Evolutionary conservation across 2,113 vertebrate genomes (phyloP).

Genomic region (Corythoichthys intestinalis): DNA sequence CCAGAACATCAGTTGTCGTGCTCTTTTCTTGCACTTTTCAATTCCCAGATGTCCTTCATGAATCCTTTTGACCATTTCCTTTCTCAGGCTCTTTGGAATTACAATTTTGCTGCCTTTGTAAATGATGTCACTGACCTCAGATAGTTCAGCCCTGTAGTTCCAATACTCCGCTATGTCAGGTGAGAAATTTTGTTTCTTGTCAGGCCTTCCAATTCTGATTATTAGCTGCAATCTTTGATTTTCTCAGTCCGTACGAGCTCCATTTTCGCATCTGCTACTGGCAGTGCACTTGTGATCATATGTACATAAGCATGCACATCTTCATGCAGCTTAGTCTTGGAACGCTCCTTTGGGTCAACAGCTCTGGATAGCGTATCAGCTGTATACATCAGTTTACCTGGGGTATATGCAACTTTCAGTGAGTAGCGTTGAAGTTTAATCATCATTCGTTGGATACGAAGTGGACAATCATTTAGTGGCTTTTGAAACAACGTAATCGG

Average conservation of each 20-base stretch:
- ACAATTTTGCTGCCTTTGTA: conserved; percentile 7
- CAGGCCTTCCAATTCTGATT: neutral
- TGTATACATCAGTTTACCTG: too few relatives aligned
- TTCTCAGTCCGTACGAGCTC: neutral
- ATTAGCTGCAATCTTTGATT: neutral
- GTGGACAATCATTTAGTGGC: conserved; percentile 10
- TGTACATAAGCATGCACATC: neutral
- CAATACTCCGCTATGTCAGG: neutral
- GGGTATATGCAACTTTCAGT: neutral
- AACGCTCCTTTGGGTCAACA: neutral
- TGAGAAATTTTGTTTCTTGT: neutral
- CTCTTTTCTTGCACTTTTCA: conserved; percentile 4
- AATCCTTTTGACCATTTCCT: neutral
- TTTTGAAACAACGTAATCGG: neutral
- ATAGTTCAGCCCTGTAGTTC: conserved; percentile 4
- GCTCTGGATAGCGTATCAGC: too few relatives aligned
- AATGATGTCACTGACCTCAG: neutral
- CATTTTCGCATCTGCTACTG: neutral
- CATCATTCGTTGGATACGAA: conserved; percentile 10
- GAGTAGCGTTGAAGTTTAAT: neutral
- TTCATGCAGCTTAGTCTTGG: neutral
- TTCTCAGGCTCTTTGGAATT: neutral
- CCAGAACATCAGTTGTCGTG: conserved; percentile 7
- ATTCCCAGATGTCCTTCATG: conserved; percentile 11
- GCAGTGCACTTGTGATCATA: conserved; percentile 2